phyloP scores from a whole-genome alignment of 1,140 invertebrate genomes.

The Manduca sexta region DNA sequence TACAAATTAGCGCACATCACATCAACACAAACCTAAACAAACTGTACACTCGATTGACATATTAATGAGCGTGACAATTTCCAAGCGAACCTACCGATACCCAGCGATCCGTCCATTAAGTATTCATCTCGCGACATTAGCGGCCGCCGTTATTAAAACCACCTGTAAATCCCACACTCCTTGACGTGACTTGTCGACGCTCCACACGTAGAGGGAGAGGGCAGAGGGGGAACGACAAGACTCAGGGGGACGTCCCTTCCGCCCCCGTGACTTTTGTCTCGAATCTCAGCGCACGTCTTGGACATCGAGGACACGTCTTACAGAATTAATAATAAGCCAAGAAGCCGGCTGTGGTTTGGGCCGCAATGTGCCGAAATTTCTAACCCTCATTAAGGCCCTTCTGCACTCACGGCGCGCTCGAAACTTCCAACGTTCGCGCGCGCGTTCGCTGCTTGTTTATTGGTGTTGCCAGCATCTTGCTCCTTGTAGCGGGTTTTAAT shows the following conservation, averaged over 20 bases:
- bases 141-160: conserved; percentile 66
- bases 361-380: conserved; percentile 68
- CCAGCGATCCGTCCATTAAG: conserved; percentile 65
- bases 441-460: conserved; percentile 63
- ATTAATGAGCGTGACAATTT: no score
- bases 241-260: conserved; percentile 33
- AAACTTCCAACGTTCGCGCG: conserved; percentile 61
- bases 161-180: conserved; percentile 67
- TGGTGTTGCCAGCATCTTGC: conserved; percentile 59
- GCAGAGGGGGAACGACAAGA: not conserved
- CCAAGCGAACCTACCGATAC: conserved; percentile 19
- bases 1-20: no score
- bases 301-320: conserved; percentile 72
- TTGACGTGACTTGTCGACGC: conserved; percentile 45
- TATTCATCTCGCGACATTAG: conserved; percentile 70
- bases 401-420: conserved; percentile 62
- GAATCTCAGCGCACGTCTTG: conserved; percentile 70
- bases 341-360: conserved; percentile 64
- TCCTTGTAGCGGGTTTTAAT: conserved; percentile 54
- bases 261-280: conserved; percentile 65
- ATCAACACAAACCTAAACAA: no score
- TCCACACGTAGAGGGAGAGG: conserved; percentile 46
- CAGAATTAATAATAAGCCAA: conserved; percentile 73
- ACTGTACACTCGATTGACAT: no score
- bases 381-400: conserved; percentile 68